These are phyloP conservation scores for Chrysemys picta DNA, from an alignment of 2,113 vertebrate genomes.

Conservation along the genomic window DNA sequence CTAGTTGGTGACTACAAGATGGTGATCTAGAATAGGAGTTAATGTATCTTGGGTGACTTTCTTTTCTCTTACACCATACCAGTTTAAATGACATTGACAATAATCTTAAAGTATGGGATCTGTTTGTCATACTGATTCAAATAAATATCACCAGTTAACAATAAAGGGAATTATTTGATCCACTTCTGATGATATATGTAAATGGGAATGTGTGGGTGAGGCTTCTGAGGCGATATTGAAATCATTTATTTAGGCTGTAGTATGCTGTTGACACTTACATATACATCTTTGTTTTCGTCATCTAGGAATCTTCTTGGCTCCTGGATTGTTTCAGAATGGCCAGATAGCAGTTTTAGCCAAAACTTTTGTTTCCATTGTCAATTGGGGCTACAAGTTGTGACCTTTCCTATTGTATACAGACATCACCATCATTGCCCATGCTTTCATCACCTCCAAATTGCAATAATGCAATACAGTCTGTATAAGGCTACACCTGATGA, in stretches of 20 bases:
- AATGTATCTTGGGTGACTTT: accelerated
- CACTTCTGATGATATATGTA: not conserved
- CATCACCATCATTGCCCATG: not conserved
- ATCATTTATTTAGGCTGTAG: not conserved
- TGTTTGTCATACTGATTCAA: not conserved
- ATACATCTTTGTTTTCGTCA: not conserved
- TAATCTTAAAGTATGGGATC: not conserved
- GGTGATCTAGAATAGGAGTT: not conserved
- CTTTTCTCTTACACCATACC: not conserved
- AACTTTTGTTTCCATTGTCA: not conserved
- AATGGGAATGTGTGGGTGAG: not conserved
- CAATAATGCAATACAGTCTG: not conserved
- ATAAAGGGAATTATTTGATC: not conserved
- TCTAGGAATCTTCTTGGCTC: not conserved
- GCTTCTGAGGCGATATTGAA: not conserved
- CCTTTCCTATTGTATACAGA: not conserved
- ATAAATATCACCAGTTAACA: not conserved
- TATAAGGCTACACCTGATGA: not conserved
- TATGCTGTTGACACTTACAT: not conserved
- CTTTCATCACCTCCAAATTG: not conserved
- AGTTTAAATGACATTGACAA: not conserved
- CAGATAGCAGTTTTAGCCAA: not conserved
- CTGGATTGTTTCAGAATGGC: not conserved
- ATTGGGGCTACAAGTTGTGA: not conserved
- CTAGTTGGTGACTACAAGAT: accelerated